Conservation (phyloP, 1,140 invertebrate species). For the Drosophila subpulchrella region DNA sequence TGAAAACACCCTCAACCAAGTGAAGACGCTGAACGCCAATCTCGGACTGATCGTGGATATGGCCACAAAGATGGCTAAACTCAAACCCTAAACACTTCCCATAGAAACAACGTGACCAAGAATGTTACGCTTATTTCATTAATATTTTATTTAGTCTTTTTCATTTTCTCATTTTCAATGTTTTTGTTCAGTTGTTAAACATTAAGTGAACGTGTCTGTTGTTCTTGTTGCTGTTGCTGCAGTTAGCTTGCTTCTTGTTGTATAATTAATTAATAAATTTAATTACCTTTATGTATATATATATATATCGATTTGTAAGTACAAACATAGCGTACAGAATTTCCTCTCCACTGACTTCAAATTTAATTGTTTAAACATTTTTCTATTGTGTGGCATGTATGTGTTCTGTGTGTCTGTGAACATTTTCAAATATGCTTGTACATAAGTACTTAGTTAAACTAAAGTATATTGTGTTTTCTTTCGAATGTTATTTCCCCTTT, state of each 20-base stretch:
- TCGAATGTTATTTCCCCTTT: conserved; percentile 20
- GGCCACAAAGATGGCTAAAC: conserved; percentile 27
- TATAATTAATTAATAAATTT: conserved; percentile 83
- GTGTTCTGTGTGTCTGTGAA: conserved; percentile 17
- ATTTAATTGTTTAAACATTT: conserved; percentile 59
- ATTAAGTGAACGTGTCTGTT: conserved; percentile 67
- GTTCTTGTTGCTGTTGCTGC: conserved; percentile 45
- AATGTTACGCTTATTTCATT: conserved; percentile 65
- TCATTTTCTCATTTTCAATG: conserved; percentile 77
- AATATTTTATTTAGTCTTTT: conserved; percentile 84
- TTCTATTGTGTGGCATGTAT: conserved; percentile 54
- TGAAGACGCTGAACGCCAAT: conserved; percentile 64
- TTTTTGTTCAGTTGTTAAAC: conserved; percentile 64
- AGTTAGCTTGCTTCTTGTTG: conserved; percentile 61
- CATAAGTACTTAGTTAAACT: conserved; percentile 36
- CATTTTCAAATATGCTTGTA: conserved; percentile 22
- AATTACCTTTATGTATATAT: conserved; percentile 50
- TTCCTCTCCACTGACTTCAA: conserved; percentile 41
- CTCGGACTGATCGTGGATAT: conserved; percentile 62
- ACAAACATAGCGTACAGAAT: conserved; percentile 76
- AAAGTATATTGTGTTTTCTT: conserved; percentile 41
- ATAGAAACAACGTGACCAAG: neutral
- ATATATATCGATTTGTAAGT: conserved; percentile 60
- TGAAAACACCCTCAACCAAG: conserved; percentile 52
- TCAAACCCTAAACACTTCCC: neutral